phyloP scores from a whole-genome alignment of 2,113 vertebrate species.

The Burhinus bistriatus region DNA sequence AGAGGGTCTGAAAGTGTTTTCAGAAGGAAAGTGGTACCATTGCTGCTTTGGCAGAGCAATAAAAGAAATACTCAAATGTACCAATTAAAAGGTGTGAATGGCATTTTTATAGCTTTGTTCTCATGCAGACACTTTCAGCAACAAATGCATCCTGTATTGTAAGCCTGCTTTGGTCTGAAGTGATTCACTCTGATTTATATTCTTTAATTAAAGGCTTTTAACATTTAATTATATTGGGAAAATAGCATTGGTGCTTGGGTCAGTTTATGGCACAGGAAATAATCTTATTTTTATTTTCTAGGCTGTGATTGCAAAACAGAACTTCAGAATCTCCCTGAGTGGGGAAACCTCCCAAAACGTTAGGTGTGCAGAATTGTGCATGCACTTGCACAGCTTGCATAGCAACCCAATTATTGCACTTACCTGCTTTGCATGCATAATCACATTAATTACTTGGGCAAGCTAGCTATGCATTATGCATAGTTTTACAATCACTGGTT shows the following conservation, averaged over 20 bases:
- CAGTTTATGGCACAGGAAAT: background rate
- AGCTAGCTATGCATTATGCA: conserved; percentile 42
- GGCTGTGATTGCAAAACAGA: background rate
- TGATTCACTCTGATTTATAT: conserved; percentile 59
- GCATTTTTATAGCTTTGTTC: background rate
- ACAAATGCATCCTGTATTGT: background rate
- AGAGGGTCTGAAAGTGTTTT: background rate
- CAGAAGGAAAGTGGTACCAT: background rate
- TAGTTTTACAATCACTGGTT: conserved; percentile 48
- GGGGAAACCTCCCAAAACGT: conserved; percentile 19
- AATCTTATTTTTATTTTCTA: background rate
- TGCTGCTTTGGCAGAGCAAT: conserved; percentile 7
- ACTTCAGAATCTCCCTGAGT: background rate
- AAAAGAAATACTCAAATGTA: background rate
- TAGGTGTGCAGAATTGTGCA: conserved; percentile 42
- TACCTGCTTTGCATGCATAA: conserved; percentile 56
- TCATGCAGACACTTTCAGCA: background rate
- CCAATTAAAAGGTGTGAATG: conserved; percentile 9
- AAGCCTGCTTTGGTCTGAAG: background rate
- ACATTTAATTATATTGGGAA: conserved; percentile 61
- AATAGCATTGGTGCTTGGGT: background rate
- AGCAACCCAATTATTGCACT: conserved; percentile 34
- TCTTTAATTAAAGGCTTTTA: conserved; percentile 71
- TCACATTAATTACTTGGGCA: conserved; percentile 49
- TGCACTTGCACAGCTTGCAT: conserved; percentile 37